Conservation (phyloP, 2,888 invertebrate genomes). For the Phyllotreta cruciferae region DNA sequence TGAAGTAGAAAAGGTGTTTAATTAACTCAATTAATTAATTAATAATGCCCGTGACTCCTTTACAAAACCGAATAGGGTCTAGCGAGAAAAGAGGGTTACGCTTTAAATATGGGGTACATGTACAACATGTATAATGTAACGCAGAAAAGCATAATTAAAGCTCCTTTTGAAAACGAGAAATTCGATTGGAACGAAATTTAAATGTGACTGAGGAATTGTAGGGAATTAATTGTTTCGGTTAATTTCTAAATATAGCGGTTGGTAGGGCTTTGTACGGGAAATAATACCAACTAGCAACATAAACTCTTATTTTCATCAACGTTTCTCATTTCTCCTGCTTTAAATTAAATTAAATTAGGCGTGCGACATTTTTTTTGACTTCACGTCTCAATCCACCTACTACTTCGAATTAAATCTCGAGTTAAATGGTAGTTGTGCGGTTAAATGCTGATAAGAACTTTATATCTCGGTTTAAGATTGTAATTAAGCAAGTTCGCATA, state of each 20-base stretch:
- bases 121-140: slow-evolving; percentile 26
- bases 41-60: slow-evolving; percentile 26
- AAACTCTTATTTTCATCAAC: background rate
- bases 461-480: slow-evolving; percentile 7
- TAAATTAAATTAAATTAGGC: too few relatives aligned
- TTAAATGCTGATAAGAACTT: slow-evolving; percentile 2
- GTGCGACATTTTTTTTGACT: too few relatives aligned
- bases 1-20: slow-evolving; percentile 35
- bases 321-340: too few relatives aligned
- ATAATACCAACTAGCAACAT: slow-evolving; percentile 6
- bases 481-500: slow-evolving; percentile 6
- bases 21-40: slow-evolving; percentile 40
- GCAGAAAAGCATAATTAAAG: slow-evolving; percentile 42
- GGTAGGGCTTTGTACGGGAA: slow-evolving; percentile 16
- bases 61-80: slow-evolving; percentile 33
- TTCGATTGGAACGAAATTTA: slow-evolving; percentile 40
- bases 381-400: too few relatives aligned
- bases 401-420: too few relatives aligned
- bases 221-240: slow-evolving; percentile 26
- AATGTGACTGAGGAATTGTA: slow-evolving; percentile 37
- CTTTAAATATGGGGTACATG: slow-evolving; percentile 34
- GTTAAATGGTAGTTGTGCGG: too few relatives aligned
- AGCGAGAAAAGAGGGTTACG: slow-evolving; percentile 36
- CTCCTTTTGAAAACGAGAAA: slow-evolving; percentile 32
- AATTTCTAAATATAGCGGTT: slow-evolving; percentile 19